Conservation (phyloP, 2,888 invertebrate species). For the Cynaeus angustus region DNA sequence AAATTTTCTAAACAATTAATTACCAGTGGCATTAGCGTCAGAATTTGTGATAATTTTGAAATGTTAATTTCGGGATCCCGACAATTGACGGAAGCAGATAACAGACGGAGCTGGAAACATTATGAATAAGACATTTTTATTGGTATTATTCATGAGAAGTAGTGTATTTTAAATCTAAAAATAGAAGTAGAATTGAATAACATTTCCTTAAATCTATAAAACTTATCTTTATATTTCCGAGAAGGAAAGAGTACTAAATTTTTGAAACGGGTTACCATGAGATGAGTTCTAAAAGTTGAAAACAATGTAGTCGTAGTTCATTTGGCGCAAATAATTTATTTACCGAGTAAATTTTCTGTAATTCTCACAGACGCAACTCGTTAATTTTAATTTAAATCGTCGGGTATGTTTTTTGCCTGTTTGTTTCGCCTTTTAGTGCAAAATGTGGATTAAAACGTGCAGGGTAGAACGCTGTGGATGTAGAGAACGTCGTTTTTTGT, state of each 20-base stretch:
- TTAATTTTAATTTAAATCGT: constrained; percentile 3
- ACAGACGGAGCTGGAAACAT: not conserved
- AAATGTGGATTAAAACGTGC: not conserved
- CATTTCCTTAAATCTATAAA: not conserved
- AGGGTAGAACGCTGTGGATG: no score
- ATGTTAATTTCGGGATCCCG: constrained; percentile 6
- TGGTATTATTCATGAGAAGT: constrained; percentile 1
- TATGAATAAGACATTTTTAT: constrained; percentile 7
- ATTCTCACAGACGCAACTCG: not conserved
- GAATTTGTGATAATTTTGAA: constrained; percentile 1
- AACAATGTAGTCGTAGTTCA: not conserved
- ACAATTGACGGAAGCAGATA: constrained; percentile 36
- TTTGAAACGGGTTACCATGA: no score
- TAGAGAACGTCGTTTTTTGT: no score
- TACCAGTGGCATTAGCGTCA: not conserved
- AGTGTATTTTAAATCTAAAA: not conserved
- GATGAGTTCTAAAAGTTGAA: no score
- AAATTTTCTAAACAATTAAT: no score
- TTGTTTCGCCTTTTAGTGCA: not conserved
- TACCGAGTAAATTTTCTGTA: not conserved
- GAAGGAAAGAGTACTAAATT: not conserved
- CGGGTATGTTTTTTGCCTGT: no score
- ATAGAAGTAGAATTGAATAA: not conserved
- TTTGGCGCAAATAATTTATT: constrained; percentile 6
- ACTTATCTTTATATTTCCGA: constrained; percentile 3